Evolutionary conservation across 2,888 invertebrate genomes (phyloP).

Genomic region (Eupithecia centaureata): DNA sequence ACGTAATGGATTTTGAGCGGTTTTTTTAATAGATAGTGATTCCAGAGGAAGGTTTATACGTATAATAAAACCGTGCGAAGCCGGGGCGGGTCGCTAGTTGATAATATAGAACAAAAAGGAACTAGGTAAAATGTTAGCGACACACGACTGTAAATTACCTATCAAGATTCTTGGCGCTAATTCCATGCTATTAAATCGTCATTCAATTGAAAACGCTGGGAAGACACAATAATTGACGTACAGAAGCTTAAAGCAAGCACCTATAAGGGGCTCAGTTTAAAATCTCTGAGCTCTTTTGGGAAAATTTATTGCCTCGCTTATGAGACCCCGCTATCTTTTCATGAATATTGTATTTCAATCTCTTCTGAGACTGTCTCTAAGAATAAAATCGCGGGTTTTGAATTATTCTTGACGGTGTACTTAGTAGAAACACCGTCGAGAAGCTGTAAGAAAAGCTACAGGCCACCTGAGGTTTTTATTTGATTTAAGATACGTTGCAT

Average conservation of each 20-base stretch:
- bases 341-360: slow-evolving; percentile 48
- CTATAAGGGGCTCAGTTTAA: slow-evolving; percentile 40
- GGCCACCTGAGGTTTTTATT: not conserved
- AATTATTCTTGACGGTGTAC: slow-evolving; percentile 10
- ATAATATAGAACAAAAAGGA: too few relatives aligned
- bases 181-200: not conserved
- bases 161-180: not conserved
- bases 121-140: not conserved
- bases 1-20: too few relatives aligned
- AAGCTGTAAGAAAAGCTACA: too few relatives aligned
- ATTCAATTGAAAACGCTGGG: slow-evolving; percentile 8
- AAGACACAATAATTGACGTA: slow-evolving; percentile 30
- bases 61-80: too few relatives aligned
- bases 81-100: too few relatives aligned
- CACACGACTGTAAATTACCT: slow-evolving; percentile 5
- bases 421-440: too few relatives aligned
- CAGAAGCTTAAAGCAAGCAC: slow-evolving; percentile 29
- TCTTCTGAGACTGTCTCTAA: slow-evolving; percentile 32
- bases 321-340: slow-evolving; percentile 44
- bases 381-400: slow-evolving; percentile 16
- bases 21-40: too few relatives aligned
- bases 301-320: slow-evolving; percentile 46
- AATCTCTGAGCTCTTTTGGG: slow-evolving; percentile 44
- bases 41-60: too few relatives aligned
- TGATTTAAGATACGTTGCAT: not conserved